Conservation (phyloP, 2,888 invertebrate species). For the Ormyrus nitidulus region DNA sequence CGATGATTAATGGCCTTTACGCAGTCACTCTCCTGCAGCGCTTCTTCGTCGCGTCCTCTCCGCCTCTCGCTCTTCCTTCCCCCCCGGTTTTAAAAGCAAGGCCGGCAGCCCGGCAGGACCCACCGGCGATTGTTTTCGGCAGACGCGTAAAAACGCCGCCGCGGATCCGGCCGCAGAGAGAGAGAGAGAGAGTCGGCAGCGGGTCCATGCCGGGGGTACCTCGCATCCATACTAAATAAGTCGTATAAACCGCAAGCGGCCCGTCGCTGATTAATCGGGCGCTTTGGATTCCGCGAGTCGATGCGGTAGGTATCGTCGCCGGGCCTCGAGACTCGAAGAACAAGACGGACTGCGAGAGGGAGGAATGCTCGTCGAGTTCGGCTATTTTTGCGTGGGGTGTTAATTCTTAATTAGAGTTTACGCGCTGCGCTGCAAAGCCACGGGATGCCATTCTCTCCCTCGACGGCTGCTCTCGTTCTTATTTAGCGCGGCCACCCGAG, state of each 20-base stretch:
- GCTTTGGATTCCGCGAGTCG: slow-evolving; percentile 56
- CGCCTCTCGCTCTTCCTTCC: not conserved
- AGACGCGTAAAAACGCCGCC: slow-evolving; percentile 72
- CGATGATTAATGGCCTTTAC: slow-evolving; percentile 72
- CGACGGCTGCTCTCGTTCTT: not conserved
- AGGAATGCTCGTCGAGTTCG: not conserved
- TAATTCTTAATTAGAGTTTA: slow-evolving; percentile 42
- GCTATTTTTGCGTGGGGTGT: slow-evolving; percentile 38
- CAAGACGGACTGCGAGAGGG: too few relatives aligned
- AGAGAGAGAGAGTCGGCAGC: slow-evolving; percentile 47
- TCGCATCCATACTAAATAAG: slow-evolving; percentile 62
- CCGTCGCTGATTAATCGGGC: slow-evolving; percentile 58
- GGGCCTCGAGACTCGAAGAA: too few relatives aligned
- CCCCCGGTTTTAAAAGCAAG: not conserved
- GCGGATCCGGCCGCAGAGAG: slow-evolving; percentile 40
- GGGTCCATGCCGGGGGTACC: not conserved
- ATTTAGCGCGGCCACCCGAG: too few relatives aligned
- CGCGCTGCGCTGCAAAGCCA: not conserved
- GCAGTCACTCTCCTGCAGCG: not conserved
- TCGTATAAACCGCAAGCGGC: slow-evolving; percentile 50
- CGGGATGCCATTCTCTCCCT: slow-evolving; percentile 10
- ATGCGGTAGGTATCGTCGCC: too few relatives aligned
- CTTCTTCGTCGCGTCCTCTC: slow-evolving; percentile 6
- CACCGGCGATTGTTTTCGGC: slow-evolving; percentile 60
- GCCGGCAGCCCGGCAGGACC: slow-evolving; percentile 28